Evolutionary conservation across 2,797 vertebrate species (phyloP).

Genomic region (Heterohyrax brucei): DNA sequence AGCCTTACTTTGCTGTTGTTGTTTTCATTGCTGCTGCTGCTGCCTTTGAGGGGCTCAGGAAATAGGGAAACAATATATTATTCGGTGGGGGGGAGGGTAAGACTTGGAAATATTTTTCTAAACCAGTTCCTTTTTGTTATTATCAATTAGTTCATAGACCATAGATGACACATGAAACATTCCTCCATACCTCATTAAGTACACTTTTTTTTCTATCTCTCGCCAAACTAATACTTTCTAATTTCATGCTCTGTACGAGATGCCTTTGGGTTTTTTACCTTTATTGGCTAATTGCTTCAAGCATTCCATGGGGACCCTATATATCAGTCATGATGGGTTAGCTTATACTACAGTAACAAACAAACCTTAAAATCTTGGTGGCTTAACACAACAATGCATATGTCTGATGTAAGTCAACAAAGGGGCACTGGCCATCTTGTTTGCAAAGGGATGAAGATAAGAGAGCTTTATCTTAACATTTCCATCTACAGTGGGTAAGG

Average conservation of each 20-base stretch:
- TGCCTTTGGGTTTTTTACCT: not conserved
- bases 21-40: not conserved
- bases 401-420: not conserved
- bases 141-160: not conserved
- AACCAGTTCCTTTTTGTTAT: not conserved
- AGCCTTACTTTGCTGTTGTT: too few species aligned
- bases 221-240: not conserved
- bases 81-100: not conserved
- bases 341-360: not conserved
- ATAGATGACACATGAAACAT: not conserved
- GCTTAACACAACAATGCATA: not conserved
- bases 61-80: not conserved
- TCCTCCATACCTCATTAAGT: not conserved
- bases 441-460: not conserved
- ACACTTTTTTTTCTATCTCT: not conserved
- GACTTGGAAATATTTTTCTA: not conserved
- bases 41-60: not conserved
- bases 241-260: not conserved
- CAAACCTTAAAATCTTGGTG: not conserved
- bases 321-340: not conserved
- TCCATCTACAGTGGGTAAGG: not conserved
- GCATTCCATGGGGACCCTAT: not conserved
- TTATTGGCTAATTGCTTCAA: slow-evolving; percentile 1
- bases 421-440: not conserved
- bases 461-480: not conserved